Percentiles rank a stretch among this genome's conserved stretches.
phyloP scores from a whole-genome alignment of 1,140 invertebrate species.

The Drosophila dunni region DNA sequence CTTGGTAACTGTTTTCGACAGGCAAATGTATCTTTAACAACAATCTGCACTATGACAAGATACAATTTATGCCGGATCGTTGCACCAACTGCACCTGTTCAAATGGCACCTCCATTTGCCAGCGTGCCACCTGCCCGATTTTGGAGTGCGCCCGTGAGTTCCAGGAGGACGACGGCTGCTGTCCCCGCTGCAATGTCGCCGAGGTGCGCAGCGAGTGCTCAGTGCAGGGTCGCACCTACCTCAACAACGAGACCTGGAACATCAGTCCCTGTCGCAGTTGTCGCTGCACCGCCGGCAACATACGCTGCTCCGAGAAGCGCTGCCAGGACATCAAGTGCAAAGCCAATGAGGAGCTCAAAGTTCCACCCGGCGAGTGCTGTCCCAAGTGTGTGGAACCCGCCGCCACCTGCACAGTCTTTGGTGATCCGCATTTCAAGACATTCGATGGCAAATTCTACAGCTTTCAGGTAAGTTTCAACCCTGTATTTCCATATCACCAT shows the following conservation, averaged over 20 bases:
- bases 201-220: slow-evolving; percentile 88
- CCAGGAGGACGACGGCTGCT: slow-evolving; percentile 90
- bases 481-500: not conserved
- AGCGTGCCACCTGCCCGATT: slow-evolving; percentile 91
- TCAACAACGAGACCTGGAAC: slow-evolving; percentile 95
- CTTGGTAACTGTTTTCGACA: slow-evolving; percentile 58
- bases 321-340: slow-evolving; percentile 90
- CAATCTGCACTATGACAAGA: slow-evolving; percentile 85
- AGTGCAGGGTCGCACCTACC: slow-evolving; percentile 86
- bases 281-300: slow-evolving; percentile 90
- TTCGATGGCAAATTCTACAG: slow-evolving; percentile 96
- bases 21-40: slow-evolving; percentile 90
- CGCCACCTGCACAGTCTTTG: slow-evolving; percentile 95
- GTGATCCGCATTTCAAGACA: slow-evolving; percentile 96
- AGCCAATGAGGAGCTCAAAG: slow-evolving; percentile 89
- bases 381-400: slow-evolving; percentile 94
- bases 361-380: slow-evolving; percentile 92
- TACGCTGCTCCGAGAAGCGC: slow-evolving; percentile 91
- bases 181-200: slow-evolving; percentile 89
- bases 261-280: slow-evolving; percentile 95
- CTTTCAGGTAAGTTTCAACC: slow-evolving; percentile 88
- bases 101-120: slow-evolving; percentile 91
- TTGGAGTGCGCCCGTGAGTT: slow-evolving; percentile 91
- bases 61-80: slow-evolving; percentile 87
- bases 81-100: slow-evolving; percentile 93